These are phyloP conservation scores for Lepilemur septentrionalis DNA, from an alignment of 2,797 vertebrate species.

Conservation along the genomic window DNA sequence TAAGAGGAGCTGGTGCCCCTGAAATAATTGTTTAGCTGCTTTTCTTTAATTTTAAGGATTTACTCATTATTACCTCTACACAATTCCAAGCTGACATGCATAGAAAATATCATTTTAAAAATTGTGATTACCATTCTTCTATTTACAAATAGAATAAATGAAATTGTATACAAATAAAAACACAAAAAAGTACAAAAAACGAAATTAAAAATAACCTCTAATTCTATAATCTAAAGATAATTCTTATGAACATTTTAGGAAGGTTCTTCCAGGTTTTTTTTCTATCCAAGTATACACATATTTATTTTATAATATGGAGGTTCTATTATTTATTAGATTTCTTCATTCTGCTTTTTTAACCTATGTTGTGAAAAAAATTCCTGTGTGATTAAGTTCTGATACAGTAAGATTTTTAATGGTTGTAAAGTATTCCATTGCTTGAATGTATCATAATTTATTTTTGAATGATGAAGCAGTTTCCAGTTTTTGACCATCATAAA, in stretches of 20 bases:
- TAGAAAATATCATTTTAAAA: neutral
- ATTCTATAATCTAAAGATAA: neutral
- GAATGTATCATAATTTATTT: conserved; percentile 26
- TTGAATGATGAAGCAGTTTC: neutral
- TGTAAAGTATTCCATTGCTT: neutral
- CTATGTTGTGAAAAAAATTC: neutral
- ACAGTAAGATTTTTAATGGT: neutral
- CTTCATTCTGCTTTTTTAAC: neutral
- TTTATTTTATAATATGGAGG: conserved; percentile 53
- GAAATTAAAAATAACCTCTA: neutral
- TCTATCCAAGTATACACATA: neutral
- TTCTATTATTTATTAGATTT: neutral
- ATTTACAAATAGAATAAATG: neutral
- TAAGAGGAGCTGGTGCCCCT: neutral
- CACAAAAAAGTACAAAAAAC: neutral
- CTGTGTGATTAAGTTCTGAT: neutral
- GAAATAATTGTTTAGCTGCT: neutral
- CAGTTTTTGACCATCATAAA: neutral
- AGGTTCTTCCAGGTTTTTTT: neutral
- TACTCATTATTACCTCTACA: neutral
- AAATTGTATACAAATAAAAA: neutral
- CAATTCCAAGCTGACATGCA: neutral
- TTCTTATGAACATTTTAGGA: conserved; percentile 20
- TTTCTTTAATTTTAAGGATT: neutral
- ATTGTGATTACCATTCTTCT: neutral